A percentile compares a stretch with the other conserved stretches of the same genome.
Conservation (phyloP, 2,888 invertebrate species). For the Orthonevra nobilis region DNA sequence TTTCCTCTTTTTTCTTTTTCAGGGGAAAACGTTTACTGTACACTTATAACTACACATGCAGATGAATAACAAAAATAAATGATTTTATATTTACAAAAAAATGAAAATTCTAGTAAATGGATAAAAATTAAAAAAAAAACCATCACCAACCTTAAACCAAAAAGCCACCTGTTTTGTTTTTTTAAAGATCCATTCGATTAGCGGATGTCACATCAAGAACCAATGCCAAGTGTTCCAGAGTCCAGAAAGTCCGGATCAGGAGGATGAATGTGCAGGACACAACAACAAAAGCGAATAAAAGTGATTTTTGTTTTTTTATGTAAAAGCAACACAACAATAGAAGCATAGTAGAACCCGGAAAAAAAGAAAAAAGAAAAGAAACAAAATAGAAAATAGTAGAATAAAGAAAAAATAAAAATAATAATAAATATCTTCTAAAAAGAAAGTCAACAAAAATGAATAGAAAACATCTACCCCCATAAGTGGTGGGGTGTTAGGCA, state of each 20-base stretch:
- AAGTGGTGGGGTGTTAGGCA: slow-evolving; percentile 6
- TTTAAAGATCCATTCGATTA: slow-evolving; percentile 32
- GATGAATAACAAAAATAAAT: neutral
- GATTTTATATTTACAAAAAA: neutral
- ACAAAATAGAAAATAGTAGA: slow-evolving; percentile 9
- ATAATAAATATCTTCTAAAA: slow-evolving; percentile 32
- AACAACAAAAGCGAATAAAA: slow-evolving; percentile 51
- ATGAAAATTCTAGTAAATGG: slow-evolving; percentile 4
- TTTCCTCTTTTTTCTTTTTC: too few species aligned
- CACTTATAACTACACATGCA: neutral
- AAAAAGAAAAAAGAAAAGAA: slow-evolving; percentile 31
- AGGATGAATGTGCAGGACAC: slow-evolving; percentile 35
- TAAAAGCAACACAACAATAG: slow-evolving; percentile 40
- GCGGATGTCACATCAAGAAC: slow-evolving; percentile 17
- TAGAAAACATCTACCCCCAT: slow-evolving; percentile 11
- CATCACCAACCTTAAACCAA: slow-evolving; percentile 93
- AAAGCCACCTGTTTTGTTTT: slow-evolving; percentile 91
- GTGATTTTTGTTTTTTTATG: slow-evolving; percentile 33
- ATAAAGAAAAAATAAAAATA: slow-evolving; percentile 23
- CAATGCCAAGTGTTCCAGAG: slow-evolving; percentile 8
- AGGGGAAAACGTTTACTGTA: too few species aligned
- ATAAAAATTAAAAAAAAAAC: slow-evolving; percentile 62
- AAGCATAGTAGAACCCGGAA: slow-evolving; percentile 49
- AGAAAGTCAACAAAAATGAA: slow-evolving; percentile 12
- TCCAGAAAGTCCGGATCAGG: slow-evolving; percentile 47